phyloP scores from a whole-genome alignment of 2,888 invertebrate genomes.

The Cryptops parisi region DNA sequence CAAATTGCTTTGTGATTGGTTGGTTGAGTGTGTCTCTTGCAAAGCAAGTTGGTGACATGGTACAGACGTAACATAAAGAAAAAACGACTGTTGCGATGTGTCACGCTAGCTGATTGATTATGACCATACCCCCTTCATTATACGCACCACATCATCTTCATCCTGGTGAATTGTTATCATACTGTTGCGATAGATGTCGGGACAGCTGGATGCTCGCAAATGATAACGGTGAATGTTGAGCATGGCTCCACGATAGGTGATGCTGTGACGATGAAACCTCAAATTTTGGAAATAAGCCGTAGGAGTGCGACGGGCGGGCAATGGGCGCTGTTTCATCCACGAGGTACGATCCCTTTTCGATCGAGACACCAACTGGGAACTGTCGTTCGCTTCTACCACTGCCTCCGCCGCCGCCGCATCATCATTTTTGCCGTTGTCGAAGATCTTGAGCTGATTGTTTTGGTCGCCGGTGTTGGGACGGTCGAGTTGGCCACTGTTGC shows the following conservation, averaged over 20 bases:
- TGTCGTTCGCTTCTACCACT: too few relatives aligned
- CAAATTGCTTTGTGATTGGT: too few relatives aligned
- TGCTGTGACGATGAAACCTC: slow-evolving; percentile 42
- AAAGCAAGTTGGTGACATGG: too few relatives aligned
- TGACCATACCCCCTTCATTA: too few relatives aligned
- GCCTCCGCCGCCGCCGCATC: neutral
- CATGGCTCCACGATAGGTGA: slow-evolving; percentile 75
- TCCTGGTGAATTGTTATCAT: slow-evolving; percentile 74
- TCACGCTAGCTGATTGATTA: too few relatives aligned
- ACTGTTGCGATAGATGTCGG: slow-evolving; percentile 73
- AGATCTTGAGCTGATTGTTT: neutral
- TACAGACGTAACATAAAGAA: too few relatives aligned
- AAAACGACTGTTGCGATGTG: too few relatives aligned
- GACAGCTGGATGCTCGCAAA: slow-evolving; percentile 71
- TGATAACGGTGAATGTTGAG: slow-evolving; percentile 65
- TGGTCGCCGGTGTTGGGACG: neutral
- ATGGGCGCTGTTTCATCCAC: slow-evolving; percentile 2
- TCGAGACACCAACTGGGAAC: neutral
- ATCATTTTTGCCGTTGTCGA: neutral
- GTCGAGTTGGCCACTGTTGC: slow-evolving; percentile 13
- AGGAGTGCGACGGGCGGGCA: slow-evolving; percentile 27
- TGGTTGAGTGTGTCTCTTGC: too few relatives aligned
- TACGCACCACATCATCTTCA: slow-evolving; percentile 49
- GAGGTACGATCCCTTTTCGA: neutral
- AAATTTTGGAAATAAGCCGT: slow-evolving; percentile 58